These are phyloP conservation scores for Heptranchias perlo DNA, from an alignment of 2,113 vertebrate species.

Conservation along the genomic window DNA sequence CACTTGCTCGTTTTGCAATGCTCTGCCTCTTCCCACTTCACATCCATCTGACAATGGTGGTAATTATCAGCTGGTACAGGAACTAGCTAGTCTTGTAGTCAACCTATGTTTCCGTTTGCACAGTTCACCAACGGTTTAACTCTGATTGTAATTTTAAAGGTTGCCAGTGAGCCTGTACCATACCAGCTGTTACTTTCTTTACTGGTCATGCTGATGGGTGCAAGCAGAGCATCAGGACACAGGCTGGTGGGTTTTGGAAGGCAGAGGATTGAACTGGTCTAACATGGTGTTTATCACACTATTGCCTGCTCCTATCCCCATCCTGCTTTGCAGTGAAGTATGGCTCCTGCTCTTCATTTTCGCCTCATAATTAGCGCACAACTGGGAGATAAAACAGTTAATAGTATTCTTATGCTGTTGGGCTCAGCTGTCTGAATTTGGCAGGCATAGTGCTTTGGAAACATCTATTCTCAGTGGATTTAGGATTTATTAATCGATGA, in stretches of 20 bases:
- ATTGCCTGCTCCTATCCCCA: background rate
- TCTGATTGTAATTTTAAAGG: background rate
- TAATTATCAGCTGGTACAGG: background rate
- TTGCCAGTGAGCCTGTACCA: background rate
- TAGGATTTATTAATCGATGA: too few species aligned
- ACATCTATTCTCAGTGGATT: too few species aligned
- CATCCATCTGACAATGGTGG: background rate
- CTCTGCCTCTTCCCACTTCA: background rate
- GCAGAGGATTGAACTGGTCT: too few species aligned
- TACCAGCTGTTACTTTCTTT: background rate
- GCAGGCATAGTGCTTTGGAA: too few species aligned
- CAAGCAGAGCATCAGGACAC: background rate
- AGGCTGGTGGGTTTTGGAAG: background rate
- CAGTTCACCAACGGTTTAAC: background rate
- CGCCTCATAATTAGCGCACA: background rate
- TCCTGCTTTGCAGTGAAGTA: background rate
- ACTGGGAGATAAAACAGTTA: background rate
- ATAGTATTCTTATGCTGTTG: background rate
- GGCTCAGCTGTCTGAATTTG: too few species aligned
- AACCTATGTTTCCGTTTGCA: background rate
- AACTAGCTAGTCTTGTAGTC: background rate
- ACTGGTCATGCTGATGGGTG: background rate
- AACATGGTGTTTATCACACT: background rate
- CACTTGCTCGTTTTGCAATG: background rate
- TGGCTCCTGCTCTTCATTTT: background rate